phyloP scores from a whole-genome alignment of 1,140 invertebrate species.

The Artemia franciscana region DNA sequence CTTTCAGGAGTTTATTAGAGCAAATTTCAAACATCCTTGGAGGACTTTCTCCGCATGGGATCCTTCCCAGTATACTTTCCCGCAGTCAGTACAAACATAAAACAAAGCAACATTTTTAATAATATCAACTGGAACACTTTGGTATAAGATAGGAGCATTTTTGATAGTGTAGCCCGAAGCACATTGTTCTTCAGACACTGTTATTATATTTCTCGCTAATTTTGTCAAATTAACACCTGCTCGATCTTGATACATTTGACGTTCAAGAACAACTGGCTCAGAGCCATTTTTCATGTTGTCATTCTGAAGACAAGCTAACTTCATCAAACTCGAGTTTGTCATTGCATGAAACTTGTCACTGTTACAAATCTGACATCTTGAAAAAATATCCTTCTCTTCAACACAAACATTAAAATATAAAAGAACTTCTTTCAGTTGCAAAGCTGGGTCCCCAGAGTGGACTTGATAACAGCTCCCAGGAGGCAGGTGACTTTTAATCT shows the following conservation, averaged over 20 bases:
- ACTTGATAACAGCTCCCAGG: neutral
- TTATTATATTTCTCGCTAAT: neutral
- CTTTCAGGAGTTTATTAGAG: neutral
- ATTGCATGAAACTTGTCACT: neutral
- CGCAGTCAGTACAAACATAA: neutral
- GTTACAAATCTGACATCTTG: neutral
- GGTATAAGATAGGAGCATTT: neutral
- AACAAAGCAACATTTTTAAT: neutral
- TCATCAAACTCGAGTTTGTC: neutral
- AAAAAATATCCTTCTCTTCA: neutral
- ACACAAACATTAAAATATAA: neutral
- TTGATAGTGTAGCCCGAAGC: neutral
- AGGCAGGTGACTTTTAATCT: neutral
- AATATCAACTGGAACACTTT: neutral
- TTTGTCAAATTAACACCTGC: neutral
- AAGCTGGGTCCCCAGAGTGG: neutral
- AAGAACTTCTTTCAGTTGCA: neutral
- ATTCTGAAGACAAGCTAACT: no score
- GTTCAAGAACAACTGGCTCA: neutral
- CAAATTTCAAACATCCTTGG: neutral
- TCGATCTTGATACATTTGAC: neutral
- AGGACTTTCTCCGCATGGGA: neutral
- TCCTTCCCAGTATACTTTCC: neutral
- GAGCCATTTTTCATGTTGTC: neutral
- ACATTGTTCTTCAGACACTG: neutral